Percentiles rank a stretch among this genome's conserved stretches.
phyloP scores from a whole-genome alignment of 2,888 invertebrate species.

The Mythimna lalbum region DNA sequence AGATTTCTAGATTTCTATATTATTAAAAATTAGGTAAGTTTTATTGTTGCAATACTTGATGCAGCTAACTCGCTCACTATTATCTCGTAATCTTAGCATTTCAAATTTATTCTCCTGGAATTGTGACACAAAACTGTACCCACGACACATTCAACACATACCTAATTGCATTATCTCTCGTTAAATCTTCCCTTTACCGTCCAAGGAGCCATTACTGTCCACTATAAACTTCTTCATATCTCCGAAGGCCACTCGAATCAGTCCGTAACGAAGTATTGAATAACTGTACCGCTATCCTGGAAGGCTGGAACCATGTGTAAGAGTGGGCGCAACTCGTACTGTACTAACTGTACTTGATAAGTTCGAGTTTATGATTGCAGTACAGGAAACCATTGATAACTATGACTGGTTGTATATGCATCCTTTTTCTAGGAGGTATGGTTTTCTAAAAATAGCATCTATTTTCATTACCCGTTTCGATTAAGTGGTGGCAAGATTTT shows the following conservation, averaged over 20 bases:
- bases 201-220: conserved; percentile 30
- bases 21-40: too few species aligned
- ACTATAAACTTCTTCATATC: conserved; percentile 35
- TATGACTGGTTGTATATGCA: conserved; percentile 20
- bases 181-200: conserved; percentile 26
- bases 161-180: conserved; percentile 13
- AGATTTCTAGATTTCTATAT: too few species aligned
- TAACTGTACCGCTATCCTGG: conserved; percentile 76
- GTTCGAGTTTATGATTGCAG: conserved; percentile 52
- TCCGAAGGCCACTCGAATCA: conserved; percentile 46
- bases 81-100: not conserved
- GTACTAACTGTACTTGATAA: conserved; percentile 41
- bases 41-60: not conserved
- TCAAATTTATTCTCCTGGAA: not conserved
- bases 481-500: not conserved
- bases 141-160: conserved; percentile 4
- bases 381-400: conserved; percentile 47
- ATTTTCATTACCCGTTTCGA: not conserved
- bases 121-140: conserved; percentile 7
- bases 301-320: conserved; percentile 48
- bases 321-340: conserved; percentile 49
- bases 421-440: conserved; percentile 3
- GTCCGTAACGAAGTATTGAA: conserved; percentile 68
- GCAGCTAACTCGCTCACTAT: too few species aligned
- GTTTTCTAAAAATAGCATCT: conserved; percentile 3